These are phyloP conservation scores for Chloroceryle aenea DNA, from an alignment of 2,113 vertebrate species.

Conservation along the genomic window DNA sequence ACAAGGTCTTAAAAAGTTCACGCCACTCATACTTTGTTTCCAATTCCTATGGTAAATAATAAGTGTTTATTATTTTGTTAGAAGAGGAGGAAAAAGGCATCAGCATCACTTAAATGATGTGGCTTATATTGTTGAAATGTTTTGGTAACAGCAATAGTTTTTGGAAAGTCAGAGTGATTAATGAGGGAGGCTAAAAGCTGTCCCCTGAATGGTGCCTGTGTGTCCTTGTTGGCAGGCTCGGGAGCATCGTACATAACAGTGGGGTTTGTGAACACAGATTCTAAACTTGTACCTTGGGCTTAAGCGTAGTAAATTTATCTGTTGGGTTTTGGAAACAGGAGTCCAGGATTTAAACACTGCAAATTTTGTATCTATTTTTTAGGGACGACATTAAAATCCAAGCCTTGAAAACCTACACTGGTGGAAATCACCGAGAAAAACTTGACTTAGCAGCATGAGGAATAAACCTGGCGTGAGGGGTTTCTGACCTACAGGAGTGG, in stretches of 20 bases:
- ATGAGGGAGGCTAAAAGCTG: neutral
- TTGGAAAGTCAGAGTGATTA: neutral
- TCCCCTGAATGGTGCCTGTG: neutral
- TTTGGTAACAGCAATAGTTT: neutral
- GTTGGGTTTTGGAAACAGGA: neutral
- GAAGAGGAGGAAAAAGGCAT: neutral
- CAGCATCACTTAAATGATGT: neutral
- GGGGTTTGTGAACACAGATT: neutral
- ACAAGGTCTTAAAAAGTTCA: slow-evolving; percentile 21
- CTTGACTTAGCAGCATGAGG: neutral
- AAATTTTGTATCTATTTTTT: neutral
- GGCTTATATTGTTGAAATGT: neutral
- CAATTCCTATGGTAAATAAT: neutral
- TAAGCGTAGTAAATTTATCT: neutral
- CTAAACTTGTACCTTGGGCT: neutral
- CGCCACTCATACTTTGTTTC: neutral
- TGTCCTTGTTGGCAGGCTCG: neutral
- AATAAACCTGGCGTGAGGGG: neutral
- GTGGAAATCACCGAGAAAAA: neutral
- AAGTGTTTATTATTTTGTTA: slow-evolving; percentile 36
- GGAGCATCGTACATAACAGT: neutral
- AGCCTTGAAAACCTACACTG: neutral
- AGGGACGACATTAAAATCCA: neutral
- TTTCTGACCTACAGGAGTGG: neutral
- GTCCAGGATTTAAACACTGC: neutral